phyloP scores from a whole-genome alignment of 2,113 vertebrate genomes.

The Fregata magnificens region DNA sequence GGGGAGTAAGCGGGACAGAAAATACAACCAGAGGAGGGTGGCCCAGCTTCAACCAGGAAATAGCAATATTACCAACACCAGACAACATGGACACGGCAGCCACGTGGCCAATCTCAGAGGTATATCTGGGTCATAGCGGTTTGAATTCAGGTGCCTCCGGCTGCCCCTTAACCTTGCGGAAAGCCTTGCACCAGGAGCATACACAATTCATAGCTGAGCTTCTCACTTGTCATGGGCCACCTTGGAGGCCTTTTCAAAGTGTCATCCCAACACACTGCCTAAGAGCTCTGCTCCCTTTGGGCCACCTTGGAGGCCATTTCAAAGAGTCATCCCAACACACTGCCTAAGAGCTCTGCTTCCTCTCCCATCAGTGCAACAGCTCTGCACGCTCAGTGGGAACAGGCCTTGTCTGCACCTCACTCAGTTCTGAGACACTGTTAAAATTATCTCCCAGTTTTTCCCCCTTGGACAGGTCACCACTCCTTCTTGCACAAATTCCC shows the following conservation, averaged over 20 bases:
- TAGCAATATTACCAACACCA: background rate
- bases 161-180: background rate
- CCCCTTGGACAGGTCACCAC: background rate
- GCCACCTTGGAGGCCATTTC: background rate
- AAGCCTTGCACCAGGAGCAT: background rate
- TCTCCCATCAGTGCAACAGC: background rate
- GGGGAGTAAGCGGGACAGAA: background rate
- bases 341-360: background rate
- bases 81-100: background rate
- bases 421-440: background rate
- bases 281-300: background rate
- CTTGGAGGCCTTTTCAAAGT: background rate
- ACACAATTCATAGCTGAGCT: background rate
- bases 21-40: slow-evolving; percentile 14
- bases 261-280: background rate
- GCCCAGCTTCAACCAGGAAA: background rate
- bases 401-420: background rate
- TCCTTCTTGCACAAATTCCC: background rate
- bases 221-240: background rate
- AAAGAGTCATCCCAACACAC: background rate
- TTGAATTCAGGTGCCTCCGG: background rate
- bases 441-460: background rate
- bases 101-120: background rate
- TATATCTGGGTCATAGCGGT: background rate
- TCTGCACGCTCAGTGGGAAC: background rate